phyloP scores from a whole-genome alignment of 2,113 vertebrate genomes.

The Daphoenositta chrysoptera region DNA sequence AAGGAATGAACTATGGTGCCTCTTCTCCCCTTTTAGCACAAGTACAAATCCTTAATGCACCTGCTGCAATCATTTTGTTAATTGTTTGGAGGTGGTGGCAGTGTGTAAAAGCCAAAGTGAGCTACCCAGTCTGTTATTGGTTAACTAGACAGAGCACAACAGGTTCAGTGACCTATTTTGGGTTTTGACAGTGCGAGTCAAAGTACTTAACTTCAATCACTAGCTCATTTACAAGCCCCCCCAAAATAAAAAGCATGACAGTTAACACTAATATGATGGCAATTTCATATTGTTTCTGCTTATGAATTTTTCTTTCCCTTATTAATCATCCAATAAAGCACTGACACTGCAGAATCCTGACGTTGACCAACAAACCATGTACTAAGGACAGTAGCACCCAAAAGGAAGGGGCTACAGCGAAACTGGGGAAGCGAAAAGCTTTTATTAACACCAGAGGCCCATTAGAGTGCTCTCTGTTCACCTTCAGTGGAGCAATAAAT shows the following conservation, averaged over 20 bases:
- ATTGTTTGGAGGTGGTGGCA: neutral
- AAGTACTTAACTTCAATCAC: slow-evolving; percentile 84
- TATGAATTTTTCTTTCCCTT: slow-evolving; percentile 95
- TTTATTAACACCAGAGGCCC: slow-evolving; percentile 99
- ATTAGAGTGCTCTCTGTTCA: slow-evolving; percentile 98
- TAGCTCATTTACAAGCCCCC: slow-evolving; percentile 75
- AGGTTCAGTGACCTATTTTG: slow-evolving; percentile 76
- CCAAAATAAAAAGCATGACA: slow-evolving; percentile 79
- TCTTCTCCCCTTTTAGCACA: slow-evolving; percentile 1
- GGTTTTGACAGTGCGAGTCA: slow-evolving; percentile 76
- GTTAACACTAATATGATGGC: slow-evolving; percentile 81
- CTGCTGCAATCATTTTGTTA: neutral
- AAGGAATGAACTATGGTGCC: neutral
- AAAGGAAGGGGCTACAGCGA: slow-evolving; percentile 82
- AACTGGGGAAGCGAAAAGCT: slow-evolving; percentile 80
- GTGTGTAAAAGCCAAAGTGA: slow-evolving; percentile 2
- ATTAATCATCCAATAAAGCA: slow-evolving; percentile 99
- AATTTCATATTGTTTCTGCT: slow-evolving; percentile 92
- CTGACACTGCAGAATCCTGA: slow-evolving; percentile 97
- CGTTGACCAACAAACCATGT: slow-evolving; percentile 98
- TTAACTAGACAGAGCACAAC: slow-evolving; percentile 78
- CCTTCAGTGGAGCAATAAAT: slow-evolving; percentile 99
- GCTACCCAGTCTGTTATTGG: slow-evolving; percentile 58
- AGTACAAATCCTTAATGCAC: slow-evolving; percentile 16
- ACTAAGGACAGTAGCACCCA: slow-evolving; percentile 97